Base-by-base conservation (phyloP, 2,888 invertebrate species). In the Cryptus viduatorius region DNA sequence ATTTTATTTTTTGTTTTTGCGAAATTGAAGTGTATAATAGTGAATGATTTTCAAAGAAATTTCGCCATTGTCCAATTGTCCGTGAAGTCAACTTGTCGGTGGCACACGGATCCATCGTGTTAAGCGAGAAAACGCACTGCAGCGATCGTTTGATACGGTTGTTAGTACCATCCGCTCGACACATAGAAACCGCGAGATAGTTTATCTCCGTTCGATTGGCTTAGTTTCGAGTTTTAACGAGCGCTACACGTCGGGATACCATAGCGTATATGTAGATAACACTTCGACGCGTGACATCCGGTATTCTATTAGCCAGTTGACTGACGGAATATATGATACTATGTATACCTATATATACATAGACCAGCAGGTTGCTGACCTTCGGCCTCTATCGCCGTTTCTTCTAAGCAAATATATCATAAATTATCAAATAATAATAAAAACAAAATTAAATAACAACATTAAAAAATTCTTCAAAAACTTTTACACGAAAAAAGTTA, bases 261-360 rank as follows among this genome's bases (percentile, higher is more conserved):
- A 61, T 65, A 14, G 44, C 64, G 44, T 67, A 73, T 69, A 65
- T 79, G 46, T 50, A 67, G 71, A 56, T 71, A 76, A 79, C 79
- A 76, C 77, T 77, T 83, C 72, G 83, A 83, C 76, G 72, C 76
- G 71, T 80, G 83, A 83, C 83, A 83, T 83, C 83, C 83, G 83
- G 79, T 80, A 77, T 80, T 71, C 83, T 76, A 83, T 83, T 80
- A 83, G 77, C 59, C 65, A 53, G 29, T 14, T 59, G 69, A 53
- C 69, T 79, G 71, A 71, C 31, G 48, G 59, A 59, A 42, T 71
- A 59, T 46, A 12, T 37, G 44, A 73, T 68, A 68, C 44, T 16
- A 14, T 68, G 56, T 31, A 65, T n/a, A n/a, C n/a, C n/a, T n/a
- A 31, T n/a, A 42, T 24, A 19, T 59, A 44, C 19, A 65, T 19